Percentiles rank a stretch among this genome's conserved stretches.
These are phyloP conservation scores for Prorops nasuta DNA, from an alignment of 1,140 invertebrate species.

Conservation along the genomic window DNA sequence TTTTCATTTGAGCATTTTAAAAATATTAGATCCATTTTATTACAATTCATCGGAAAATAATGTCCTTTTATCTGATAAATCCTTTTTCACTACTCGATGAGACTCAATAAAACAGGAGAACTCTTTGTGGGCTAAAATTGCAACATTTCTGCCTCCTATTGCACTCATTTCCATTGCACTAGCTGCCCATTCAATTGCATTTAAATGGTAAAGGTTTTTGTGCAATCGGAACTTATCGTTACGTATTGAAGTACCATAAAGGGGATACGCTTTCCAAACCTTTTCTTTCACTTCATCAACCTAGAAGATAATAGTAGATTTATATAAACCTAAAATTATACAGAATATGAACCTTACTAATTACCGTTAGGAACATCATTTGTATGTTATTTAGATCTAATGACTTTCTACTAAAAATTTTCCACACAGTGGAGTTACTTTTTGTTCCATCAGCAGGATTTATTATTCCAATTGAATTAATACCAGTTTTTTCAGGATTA, in stretches of 20 bases:
- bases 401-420: conserved; percentile 60
- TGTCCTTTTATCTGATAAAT: too few relatives aligned
- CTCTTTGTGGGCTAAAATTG: conserved; percentile 57
- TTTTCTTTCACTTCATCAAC: conserved; percentile 31
- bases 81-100: too few relatives aligned
- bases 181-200: conserved; percentile 69
- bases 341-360: too few relatives aligned
- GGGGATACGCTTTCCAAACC: conserved; percentile 66
- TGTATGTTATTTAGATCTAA: conserved; percentile 53
- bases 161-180: conserved; percentile 75
- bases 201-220: conserved; percentile 63
- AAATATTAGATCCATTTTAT: too few relatives aligned
- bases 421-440: conserved; percentile 54
- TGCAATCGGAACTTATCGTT: conserved; percentile 60
- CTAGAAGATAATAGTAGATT: conserved; percentile 27
- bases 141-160: conserved; percentile 66
- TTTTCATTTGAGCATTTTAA: too few relatives aligned
- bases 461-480: conserved; percentile 50
- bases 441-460: conserved; percentile 43
- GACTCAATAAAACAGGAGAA: too few relatives aligned
- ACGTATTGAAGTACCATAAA: conserved; percentile 53
- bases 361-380: conserved; percentile 57
- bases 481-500: conserved; percentile 45
- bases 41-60: too few relatives aligned
- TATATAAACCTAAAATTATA: conserved; percentile 38